These are phyloP conservation scores for Trimorus sp. DNA, from an alignment of 2,888 invertebrate species.

Conservation along the genomic window DNA sequence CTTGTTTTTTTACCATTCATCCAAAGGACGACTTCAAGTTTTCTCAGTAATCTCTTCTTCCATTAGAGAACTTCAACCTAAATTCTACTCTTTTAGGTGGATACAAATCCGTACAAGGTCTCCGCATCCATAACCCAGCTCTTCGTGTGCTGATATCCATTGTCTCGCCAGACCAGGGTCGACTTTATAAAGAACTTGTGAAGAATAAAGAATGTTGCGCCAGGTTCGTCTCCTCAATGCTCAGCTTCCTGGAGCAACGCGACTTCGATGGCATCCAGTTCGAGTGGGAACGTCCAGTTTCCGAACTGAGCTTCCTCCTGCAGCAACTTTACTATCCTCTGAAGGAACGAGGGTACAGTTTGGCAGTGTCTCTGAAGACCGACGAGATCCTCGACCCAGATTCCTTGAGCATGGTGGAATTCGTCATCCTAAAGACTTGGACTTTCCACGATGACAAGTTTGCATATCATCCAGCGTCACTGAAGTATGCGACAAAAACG, in stretches of 20 bases:
- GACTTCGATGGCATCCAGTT: constrained; percentile 92
- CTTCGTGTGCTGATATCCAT: constrained; percentile 89
- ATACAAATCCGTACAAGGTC: constrained; percentile 86
- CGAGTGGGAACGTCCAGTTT: constrained; percentile 83
- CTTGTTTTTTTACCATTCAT: no score
- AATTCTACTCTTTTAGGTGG: constrained; percentile 83
- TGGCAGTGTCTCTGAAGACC: constrained; percentile 84
- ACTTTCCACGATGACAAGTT: constrained; percentile 72
- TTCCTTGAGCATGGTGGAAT: constrained; percentile 85
- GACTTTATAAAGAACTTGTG: constrained; percentile 85
- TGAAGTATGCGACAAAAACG: constrained; percentile 69
- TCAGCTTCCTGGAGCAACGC: constrained; percentile 86
- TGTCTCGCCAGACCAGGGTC: constrained; percentile 82
- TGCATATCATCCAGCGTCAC: constrained; percentile 74
- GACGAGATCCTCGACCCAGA: constrained; percentile 86
- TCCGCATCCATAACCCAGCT: constrained; percentile 86
- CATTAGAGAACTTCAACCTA: not conserved
- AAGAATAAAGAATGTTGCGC: constrained; percentile 82
- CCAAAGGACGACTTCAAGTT: not conserved
- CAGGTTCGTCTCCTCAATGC: constrained; percentile 85
- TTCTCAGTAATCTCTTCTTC: not conserved
- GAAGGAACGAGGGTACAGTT: constrained; percentile 83
- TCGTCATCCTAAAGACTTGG: constrained; percentile 87
- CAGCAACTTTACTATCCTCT: constrained; percentile 84
- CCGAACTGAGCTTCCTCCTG: constrained; percentile 84